A percentile compares a stretch with the other conserved stretches of the same genome.
These are phyloP conservation scores for Tortrix viridana DNA, from an alignment of 2,888 invertebrate genomes.

Conservation along the genomic window DNA sequence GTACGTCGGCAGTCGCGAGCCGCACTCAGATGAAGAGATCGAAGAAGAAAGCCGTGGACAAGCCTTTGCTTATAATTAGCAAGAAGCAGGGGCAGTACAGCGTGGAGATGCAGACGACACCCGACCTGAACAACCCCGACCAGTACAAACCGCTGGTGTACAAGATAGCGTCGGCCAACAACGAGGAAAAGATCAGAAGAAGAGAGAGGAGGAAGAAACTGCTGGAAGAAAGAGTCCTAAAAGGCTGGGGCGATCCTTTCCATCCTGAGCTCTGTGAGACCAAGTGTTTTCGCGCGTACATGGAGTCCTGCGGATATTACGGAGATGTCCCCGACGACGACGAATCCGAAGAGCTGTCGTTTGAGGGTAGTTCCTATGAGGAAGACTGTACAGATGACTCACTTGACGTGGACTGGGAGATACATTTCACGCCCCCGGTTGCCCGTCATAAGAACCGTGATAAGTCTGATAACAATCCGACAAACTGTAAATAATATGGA, in stretches of 20 bases:
- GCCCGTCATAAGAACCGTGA: slow-evolving; percentile 37
- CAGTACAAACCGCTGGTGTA: slow-evolving; percentile 62
- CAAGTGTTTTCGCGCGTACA: slow-evolving; percentile 60
- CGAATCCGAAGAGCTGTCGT: slow-evolving; percentile 37
- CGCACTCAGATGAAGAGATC: slow-evolving; percentile 51
- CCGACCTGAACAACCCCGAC: slow-evolving; percentile 44
- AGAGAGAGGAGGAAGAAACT: slow-evolving; percentile 50
- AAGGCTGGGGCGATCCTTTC: slow-evolving; percentile 58
- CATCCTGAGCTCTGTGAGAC: slow-evolving; percentile 62
- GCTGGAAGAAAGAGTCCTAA: slow-evolving; percentile 51
- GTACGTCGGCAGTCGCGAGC: slow-evolving; percentile 44
- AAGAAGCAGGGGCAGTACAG: slow-evolving; percentile 67
- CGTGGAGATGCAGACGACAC: slow-evolving; percentile 63
- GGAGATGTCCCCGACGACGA: slow-evolving; percentile 49
- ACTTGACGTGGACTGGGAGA: slow-evolving; percentile 71
- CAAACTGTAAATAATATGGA: slow-evolving; percentile 27
- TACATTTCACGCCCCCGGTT: slow-evolving; percentile 70
- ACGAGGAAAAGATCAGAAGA: slow-evolving; percentile 55
- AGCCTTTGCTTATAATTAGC: slow-evolving; percentile 63
- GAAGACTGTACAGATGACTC: slow-evolving; percentile 62
- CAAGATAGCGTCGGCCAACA: slow-evolving; percentile 59
- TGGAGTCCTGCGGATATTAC: slow-evolving; percentile 56
- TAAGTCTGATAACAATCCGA: background rate
- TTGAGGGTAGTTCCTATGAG: slow-evolving; percentile 49
- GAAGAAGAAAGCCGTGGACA: slow-evolving; percentile 58